Conservation (phyloP, 2,888 invertebrate genomes). For the Phaedon cochleariae region DNA sequence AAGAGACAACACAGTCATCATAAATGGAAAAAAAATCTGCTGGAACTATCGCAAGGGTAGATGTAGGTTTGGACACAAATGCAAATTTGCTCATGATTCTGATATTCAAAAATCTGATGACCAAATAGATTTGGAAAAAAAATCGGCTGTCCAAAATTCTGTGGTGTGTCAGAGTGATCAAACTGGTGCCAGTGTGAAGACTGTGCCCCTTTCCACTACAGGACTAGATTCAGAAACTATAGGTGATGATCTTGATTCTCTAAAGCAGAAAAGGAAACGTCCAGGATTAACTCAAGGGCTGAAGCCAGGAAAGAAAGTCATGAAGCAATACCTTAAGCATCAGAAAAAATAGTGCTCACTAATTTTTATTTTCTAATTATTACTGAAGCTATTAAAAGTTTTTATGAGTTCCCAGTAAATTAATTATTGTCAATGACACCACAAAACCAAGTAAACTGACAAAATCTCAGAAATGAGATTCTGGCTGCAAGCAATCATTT, state of each 20-base stretch:
- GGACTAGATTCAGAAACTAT: constrained; percentile 42
- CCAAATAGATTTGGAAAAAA: constrained; percentile 68
- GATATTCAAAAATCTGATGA: constrained; percentile 75
- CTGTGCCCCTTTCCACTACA: constrained; percentile 57
- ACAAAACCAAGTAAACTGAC: too few relatives aligned
- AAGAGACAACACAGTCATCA: constrained; percentile 75
- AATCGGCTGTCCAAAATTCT: constrained; percentile 55
- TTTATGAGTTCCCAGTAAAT: too few relatives aligned
- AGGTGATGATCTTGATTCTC: constrained; percentile 41
- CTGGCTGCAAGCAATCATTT: too few relatives aligned
- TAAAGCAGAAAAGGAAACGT: constrained; percentile 69
- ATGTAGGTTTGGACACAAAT: constrained; percentile 91
- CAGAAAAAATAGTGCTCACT: constrained; percentile 61
- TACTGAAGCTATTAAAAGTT: too few relatives aligned
- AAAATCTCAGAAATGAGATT: too few relatives aligned
- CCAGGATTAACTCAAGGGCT: constrained; percentile 81
- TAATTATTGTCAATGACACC: too few relatives aligned
- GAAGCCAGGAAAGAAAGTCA: constrained; percentile 85
- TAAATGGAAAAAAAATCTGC: constrained; percentile 89
- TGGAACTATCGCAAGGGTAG: constrained; percentile 92
- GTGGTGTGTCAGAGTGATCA: constrained; percentile 44
- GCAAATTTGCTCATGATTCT: constrained; percentile 90
- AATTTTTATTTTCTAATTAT: not conserved
- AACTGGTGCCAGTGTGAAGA: constrained; percentile 29
- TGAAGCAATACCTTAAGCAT: constrained; percentile 75